Conservation (phyloP, 2,113 vertebrate species). For the Vombatus ursinus region DNA sequence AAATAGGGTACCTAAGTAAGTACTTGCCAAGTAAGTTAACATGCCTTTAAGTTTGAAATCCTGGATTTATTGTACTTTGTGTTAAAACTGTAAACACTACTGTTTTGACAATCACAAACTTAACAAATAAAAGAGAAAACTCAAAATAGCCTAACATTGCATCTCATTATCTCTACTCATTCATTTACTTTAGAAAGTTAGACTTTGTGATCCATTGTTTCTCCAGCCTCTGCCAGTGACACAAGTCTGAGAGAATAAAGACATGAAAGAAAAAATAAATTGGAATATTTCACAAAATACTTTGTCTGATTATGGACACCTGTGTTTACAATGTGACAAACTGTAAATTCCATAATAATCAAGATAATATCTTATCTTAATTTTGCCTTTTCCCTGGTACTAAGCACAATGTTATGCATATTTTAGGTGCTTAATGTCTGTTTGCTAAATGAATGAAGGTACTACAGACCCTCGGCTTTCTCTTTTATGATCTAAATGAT, state of each 20-base stretch:
- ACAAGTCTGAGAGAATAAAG: not conserved
- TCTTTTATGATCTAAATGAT: not conserved
- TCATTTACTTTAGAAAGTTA: not conserved
- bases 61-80: conserved; percentile 65
- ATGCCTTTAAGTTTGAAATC: conserved; percentile 62
- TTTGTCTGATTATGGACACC: not conserved
- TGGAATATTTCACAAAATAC: not conserved
- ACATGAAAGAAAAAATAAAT: not conserved
- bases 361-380: not conserved
- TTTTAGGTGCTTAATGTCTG: not conserved
- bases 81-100: conserved; percentile 61
- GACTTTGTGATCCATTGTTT: conserved; percentile 40
- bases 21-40: conserved; percentile 65
- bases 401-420: not conserved
- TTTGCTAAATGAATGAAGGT: not conserved
- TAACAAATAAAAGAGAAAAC: conserved; percentile 27
- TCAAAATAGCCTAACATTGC: not conserved
- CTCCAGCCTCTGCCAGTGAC: not conserved
- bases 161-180: not conserved
- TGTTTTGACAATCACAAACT: conserved; percentile 61
- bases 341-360: not conserved
- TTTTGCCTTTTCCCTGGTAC: not conserved
- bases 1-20: conserved; percentile 44
- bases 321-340: not conserved
- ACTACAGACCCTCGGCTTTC: not conserved